These are phyloP conservation scores for Perizoma affinitatum DNA, from an alignment of 2,888 invertebrate genomes.

Conservation along the genomic window DNA sequence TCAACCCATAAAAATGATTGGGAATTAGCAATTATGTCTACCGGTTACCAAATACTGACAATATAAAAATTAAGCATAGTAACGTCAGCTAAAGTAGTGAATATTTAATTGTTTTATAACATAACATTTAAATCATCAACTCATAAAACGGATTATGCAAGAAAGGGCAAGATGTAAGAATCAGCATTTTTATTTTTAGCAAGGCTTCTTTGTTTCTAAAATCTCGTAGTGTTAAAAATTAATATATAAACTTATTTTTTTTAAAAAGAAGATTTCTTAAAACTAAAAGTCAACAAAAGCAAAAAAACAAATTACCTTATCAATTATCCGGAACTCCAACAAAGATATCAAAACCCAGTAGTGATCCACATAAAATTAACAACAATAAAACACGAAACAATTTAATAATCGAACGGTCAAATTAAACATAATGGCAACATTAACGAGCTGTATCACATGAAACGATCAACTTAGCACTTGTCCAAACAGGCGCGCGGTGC, in stretches of 20 bases:
- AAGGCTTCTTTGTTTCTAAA: constrained; percentile 35
- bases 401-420: constrained; percentile 75
- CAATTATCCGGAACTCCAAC: constrained; percentile 53
- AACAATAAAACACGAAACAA: constrained; percentile 67
- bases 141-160: constrained; percentile 41
- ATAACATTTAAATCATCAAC: constrained; percentile 37
- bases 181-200: constrained; percentile 24
- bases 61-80: constrained; percentile 33
- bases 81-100: constrained; percentile 36
- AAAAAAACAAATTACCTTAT: constrained; percentile 53
- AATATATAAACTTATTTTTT: constrained; percentile 2
- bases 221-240: not conserved
- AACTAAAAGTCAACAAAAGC: constrained; percentile 25
- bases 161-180: constrained; percentile 35
- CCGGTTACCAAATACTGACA: constrained; percentile 32
- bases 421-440: constrained; percentile 78
- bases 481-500: constrained; percentile 69
- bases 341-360: constrained; percentile 53
- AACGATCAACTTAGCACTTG: constrained; percentile 83
- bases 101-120: constrained; percentile 35
- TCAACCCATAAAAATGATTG: not conserved
- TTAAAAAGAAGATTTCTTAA: constrained; percentile 4
- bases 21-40: constrained; percentile 10
- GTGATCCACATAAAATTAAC: constrained; percentile 52
- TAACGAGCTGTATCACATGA: constrained; percentile 78